Conservation (phyloP, 2,113 vertebrate genomes). For the Callocephalon fimbriatum region DNA sequence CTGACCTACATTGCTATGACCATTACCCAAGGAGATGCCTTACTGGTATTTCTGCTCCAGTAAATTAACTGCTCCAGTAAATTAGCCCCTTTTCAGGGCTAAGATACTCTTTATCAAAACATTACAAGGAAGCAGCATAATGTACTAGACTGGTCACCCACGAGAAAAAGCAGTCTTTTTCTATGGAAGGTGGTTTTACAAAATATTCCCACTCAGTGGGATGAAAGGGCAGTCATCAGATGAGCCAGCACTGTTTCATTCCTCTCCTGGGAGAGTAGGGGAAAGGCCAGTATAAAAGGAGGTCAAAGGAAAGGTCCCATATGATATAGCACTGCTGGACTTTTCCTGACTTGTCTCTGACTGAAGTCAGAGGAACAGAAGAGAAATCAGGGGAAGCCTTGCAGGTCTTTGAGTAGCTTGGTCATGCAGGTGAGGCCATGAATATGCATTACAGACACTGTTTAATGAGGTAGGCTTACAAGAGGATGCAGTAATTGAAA, state of each 20-base stretch:
- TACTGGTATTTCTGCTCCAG: slow-evolving; percentile 24
- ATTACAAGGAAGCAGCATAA: background rate
- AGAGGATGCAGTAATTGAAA: background rate
- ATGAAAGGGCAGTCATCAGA: accelerated
- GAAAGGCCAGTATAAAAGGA: background rate
- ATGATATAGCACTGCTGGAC: accelerated
- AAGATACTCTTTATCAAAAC: background rate
- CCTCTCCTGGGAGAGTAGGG: background rate
- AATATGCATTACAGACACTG: background rate
- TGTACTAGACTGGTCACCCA: background rate
- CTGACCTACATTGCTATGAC: slow-evolving; percentile 20
- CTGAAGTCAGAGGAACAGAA: background rate
- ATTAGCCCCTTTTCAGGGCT: background rate
- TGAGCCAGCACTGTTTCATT: background rate
- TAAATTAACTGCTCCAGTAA: slow-evolving; percentile 2
- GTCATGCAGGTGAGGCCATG: background rate
- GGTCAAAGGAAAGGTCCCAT: background rate
- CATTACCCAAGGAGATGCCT: slow-evolving; percentile 26
- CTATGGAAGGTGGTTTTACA: background rate
- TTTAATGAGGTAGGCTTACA: background rate
- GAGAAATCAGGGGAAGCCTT: background rate
- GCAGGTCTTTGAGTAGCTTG: background rate
- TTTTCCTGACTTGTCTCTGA: background rate
- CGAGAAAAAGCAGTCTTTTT: background rate
- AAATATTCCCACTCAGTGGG: background rate